These are phyloP conservation scores for Arenaria interpres DNA, from an alignment of 2,113 vertebrate species.

Conservation along the genomic window DNA sequence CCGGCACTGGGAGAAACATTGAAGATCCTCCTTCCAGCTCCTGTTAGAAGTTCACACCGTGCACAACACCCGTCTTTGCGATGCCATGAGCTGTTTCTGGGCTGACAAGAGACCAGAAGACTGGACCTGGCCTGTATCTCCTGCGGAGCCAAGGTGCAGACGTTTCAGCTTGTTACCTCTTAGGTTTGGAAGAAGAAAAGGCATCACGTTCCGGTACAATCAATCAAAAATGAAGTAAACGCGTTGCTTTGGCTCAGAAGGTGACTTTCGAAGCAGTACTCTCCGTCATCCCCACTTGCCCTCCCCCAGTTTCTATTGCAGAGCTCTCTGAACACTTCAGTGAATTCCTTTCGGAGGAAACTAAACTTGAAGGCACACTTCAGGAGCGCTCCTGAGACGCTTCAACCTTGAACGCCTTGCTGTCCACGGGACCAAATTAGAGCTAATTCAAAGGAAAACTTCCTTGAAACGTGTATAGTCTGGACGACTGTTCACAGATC, in stretches of 20 bases:
- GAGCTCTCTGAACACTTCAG: background rate
- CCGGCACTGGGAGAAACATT: background rate
- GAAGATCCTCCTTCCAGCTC: background rate
- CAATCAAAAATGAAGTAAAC: background rate
- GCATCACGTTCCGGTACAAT: background rate
- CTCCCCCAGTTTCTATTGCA: background rate
- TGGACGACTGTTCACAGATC: background rate
- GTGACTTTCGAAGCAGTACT: background rate
- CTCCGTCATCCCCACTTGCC: background rate
- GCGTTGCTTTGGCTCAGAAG: background rate
- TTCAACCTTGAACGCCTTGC: background rate
- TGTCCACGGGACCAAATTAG: background rate
- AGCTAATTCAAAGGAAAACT: background rate
- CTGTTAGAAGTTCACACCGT: background rate
- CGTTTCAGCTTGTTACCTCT: background rate
- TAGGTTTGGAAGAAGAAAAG: background rate
- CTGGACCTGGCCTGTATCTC: background rate
- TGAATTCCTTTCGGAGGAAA: background rate
- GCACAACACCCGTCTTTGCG: fast-evolving
- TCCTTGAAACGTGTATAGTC: background rate
- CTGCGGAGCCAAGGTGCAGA: background rate
- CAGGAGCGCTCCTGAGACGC: background rate
- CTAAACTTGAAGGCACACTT: background rate
- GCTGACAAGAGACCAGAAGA: background rate
- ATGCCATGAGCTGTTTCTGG: background rate